Evolutionary conservation across 2,113 vertebrate species (phyloP).

Genomic region (Pseudonaja textilis): DNA sequence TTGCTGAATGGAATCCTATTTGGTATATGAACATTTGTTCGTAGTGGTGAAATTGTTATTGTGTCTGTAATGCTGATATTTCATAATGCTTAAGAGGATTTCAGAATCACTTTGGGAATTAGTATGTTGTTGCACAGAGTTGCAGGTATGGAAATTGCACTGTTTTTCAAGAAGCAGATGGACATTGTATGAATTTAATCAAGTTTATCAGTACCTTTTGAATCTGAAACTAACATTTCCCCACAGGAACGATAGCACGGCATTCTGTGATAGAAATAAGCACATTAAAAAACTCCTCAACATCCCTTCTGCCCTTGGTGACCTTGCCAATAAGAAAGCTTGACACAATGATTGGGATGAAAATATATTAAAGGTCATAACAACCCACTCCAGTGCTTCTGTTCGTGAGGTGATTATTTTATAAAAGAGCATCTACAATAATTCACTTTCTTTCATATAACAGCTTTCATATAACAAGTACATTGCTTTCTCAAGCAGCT

Average conservation of each 20-base stretch:
- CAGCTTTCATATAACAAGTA: constrained; percentile 29
- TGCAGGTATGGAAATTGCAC: background rate
- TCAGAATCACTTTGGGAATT: background rate
- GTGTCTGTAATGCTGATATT: background rate
- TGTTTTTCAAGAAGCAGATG: background rate
- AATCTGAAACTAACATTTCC: background rate
- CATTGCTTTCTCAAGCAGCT: constrained; percentile 40
- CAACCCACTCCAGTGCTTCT: background rate
- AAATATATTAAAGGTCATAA: constrained; percentile 47
- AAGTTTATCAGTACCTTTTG: background rate
- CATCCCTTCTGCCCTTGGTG: background rate
- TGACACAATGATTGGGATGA: constrained; percentile 36
- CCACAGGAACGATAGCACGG: background rate
- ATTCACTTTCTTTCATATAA: constrained; percentile 40
- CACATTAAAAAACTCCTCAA: constrained; percentile 36
- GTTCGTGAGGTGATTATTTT: constrained; percentile 41
- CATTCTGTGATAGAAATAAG: background rate
- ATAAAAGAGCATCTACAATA: constrained; percentile 41
- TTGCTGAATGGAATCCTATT: background rate
- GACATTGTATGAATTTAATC: background rate
- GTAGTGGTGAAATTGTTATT: background rate
- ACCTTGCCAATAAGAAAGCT: constrained; percentile 33
- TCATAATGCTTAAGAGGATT: background rate
- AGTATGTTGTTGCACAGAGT: background rate
- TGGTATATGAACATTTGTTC: background rate